Conservation (phyloP, 2,888 invertebrate species). For the Campoplex capitator region DNA sequence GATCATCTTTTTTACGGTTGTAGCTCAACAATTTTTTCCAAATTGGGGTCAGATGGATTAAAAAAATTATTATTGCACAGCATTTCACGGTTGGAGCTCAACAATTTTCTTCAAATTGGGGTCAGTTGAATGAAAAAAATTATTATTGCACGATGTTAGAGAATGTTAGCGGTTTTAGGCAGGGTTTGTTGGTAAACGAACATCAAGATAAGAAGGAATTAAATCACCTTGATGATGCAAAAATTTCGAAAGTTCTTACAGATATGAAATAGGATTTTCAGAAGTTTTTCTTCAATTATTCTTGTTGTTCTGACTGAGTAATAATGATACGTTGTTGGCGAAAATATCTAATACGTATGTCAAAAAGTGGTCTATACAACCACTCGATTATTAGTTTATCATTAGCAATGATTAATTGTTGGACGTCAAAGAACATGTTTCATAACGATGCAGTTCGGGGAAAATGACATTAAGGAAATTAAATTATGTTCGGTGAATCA, state of each 20-base stretch:
- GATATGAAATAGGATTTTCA: too few species aligned
- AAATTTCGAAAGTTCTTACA: not conserved
- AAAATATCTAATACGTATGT: too few species aligned
- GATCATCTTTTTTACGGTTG: constrained; percentile 8
- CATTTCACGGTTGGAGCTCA: constrained; percentile 31
- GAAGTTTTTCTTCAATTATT: too few species aligned
- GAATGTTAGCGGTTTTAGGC: not conserved
- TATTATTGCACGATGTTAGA: constrained; percentile 18
- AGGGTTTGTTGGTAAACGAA: not conserved
- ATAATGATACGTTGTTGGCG: too few species aligned
- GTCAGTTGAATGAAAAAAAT: not conserved
- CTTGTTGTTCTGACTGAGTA: too few species aligned
- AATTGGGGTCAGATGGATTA: not conserved
- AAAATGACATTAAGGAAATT: not conserved
- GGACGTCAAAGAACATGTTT: not conserved
- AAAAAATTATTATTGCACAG: constrained; percentile 16
- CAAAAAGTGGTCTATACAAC: too few species aligned
- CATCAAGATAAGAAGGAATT: not conserved
- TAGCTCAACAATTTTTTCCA: constrained; percentile 33
- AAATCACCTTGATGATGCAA: not conserved
- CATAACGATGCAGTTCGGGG: not conserved
- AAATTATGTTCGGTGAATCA: not conserved
- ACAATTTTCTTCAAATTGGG: constrained; percentile 18
- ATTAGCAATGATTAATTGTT: not conserved
- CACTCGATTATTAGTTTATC: too few species aligned